Base-by-base conservation (phyloP, 2,888 invertebrate species). In the Brassicogethes aeneus region DNA sequence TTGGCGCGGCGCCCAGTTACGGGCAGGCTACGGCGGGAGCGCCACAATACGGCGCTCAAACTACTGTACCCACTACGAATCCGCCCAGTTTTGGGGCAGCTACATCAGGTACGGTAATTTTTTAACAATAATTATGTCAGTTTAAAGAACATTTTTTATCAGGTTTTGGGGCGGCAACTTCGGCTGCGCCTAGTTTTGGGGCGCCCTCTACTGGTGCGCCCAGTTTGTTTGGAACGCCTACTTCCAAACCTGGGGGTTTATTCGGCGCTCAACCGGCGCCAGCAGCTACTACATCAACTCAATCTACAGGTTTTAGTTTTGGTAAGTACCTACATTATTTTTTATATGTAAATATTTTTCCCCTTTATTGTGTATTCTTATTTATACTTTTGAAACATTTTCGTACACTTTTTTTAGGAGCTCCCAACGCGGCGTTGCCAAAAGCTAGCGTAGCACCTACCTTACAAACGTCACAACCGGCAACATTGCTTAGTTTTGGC, bases 31-130 rank as follows among this genome's bases (percentile, higher is more conserved):
- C 36, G 3, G 16, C 36, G 35, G 52, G 55, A 7, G 53, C 55
- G 48, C 62, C 56, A 46, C 61, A 50, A 45, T 69, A 69, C 46
- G 64, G 66, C 14, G 51, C 60, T 36, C 44, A n/a, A n/a, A n/a
- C 61, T 17, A 34, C 60, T 10, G 48, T 59, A 33, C 43, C 32
- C 29, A 15, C 3, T 36, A 2, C 8, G 37, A 37, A 37, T 17
- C 2, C 42, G 16, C 15, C 36, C 15, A 15, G 36, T 14, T 55
- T 56, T 43, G 54, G 52, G 12, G 39, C 48, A 2, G 41, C 52
- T 14, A 7, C 23, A 7, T 7, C 23, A 10, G 10, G 5, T 5
- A 23, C 41, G 12, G n/a, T 17, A 40, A 43, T 17, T 17, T 45
- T 30, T 37, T 50, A 33, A 31, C 45, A 29, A 35, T 44, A 17